These are phyloP conservation scores for Hylomyscus alleni DNA, from an alignment of 2,797 vertebrate species.

Conservation along the genomic window DNA sequence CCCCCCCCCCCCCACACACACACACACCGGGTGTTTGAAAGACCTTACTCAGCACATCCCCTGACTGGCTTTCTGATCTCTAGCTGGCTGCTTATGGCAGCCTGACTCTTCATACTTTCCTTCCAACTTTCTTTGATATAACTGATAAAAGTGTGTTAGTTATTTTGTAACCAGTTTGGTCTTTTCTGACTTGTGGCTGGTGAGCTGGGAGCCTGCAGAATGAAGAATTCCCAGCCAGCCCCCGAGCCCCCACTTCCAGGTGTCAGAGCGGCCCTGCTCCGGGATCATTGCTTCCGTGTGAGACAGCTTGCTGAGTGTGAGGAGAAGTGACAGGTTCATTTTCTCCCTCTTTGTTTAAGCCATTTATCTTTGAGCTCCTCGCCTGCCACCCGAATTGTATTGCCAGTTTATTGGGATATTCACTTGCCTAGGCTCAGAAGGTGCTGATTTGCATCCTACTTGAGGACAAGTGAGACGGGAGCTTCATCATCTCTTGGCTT, in stretches of 20 bases:
- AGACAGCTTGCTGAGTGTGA: constrained; percentile 50
- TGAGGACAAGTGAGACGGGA: constrained; percentile 53
- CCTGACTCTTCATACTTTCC: accelerated
- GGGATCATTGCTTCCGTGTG: background rate
- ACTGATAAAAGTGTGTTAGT: background rate
- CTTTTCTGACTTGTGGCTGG: background rate
- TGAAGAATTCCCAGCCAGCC: background rate
- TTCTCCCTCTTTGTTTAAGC: constrained; percentile 78
- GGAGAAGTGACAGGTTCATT: constrained; percentile 76
- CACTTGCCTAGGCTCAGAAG: constrained; percentile 70
- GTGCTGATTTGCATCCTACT: constrained; percentile 77
- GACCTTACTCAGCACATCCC: accelerated
- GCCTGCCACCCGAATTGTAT: constrained; percentile 76
- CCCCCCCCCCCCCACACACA: too few species aligned
- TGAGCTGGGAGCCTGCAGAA: accelerated
- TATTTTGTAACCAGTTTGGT: background rate
- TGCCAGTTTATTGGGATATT: constrained; percentile 79
- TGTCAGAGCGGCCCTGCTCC: constrained; percentile 17
- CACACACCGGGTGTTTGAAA: background rate
- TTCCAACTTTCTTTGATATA: background rate
- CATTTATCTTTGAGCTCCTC: constrained; percentile 76
- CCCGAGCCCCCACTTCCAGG: background rate
- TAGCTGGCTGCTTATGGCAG: accelerated
- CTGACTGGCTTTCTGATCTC: accelerated
- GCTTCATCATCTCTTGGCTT: constrained; percentile 71